phyloP scores from a whole-genome alignment of 2,113 vertebrate genomes.

The Vireo altiloquus region DNA sequence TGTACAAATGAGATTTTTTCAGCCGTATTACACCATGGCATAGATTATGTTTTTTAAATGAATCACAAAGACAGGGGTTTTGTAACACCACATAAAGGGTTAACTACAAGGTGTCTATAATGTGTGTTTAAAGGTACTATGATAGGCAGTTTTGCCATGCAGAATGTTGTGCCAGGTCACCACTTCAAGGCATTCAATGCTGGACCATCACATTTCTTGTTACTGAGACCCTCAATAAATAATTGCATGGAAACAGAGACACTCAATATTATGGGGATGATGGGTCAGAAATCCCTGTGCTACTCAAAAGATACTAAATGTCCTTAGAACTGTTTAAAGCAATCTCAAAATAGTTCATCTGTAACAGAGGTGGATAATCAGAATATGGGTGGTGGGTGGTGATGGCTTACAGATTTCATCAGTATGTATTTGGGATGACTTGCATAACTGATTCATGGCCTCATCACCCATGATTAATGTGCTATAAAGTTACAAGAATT shows the following conservation, averaged over 20 bases:
- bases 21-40: background rate
- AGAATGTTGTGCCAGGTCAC: background rate
- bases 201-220: background rate
- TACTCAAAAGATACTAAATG: background rate
- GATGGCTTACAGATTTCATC: background rate
- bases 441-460: background rate
- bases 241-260: background rate
- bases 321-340: background rate
- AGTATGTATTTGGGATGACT: background rate
- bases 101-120: background rate
- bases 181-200: background rate
- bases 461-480: constrained; percentile 36
- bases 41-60: background rate
- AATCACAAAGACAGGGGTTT: background rate
- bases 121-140: background rate
- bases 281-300: background rate
- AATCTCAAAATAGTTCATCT: background rate
- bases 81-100: background rate
- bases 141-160: background rate
- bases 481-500: constrained; percentile 9
- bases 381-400: background rate
- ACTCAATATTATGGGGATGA: background rate
- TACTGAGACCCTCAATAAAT: background rate
- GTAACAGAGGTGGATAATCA: background rate
- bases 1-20: background rate